Percentiles rank a stretch among this genome's conserved stretches.
Conservation (phyloP, 2,797 vertebrate genomes). For the Lithobates sylvaticus region DNA sequence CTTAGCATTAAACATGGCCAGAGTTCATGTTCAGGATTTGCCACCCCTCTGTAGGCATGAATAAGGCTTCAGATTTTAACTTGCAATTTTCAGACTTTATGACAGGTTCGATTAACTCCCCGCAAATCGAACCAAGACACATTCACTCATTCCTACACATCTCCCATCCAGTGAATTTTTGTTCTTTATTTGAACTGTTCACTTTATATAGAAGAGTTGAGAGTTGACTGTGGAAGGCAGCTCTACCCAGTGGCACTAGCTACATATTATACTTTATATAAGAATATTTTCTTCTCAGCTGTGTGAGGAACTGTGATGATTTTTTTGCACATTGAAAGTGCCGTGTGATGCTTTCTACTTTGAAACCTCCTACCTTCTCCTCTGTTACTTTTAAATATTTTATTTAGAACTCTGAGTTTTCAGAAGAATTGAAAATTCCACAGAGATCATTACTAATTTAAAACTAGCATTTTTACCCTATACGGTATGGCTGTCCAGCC, state of each 20-base stretch:
- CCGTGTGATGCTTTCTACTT: slow-evolving; percentile 79
- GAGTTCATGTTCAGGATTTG: too few species aligned
- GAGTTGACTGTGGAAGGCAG: background rate
- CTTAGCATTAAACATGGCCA: too few species aligned
- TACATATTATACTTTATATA: slow-evolving; percentile 73
- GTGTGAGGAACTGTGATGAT: slow-evolving; percentile 76
- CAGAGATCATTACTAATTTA: slow-evolving; percentile 98
- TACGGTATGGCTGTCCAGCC: slow-evolving; percentile 78
- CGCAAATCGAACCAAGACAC: too few species aligned
- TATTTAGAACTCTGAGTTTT: slow-evolving; percentile 91
- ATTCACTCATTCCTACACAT: too few species aligned
- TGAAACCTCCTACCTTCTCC: slow-evolving; percentile 80
- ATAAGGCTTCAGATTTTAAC: too few species aligned
- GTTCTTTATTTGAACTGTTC: too few species aligned
- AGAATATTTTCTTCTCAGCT: slow-evolving; percentile 71
- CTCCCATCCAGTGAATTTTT: too few species aligned
- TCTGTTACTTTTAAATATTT: slow-evolving; percentile 91
- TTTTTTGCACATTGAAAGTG: slow-evolving; percentile 79
- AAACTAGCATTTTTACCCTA: slow-evolving; percentile 79
- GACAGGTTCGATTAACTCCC: too few species aligned
- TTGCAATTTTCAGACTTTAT: too few species aligned
- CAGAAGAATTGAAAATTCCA: slow-evolving; percentile 96
- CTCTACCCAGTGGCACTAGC: slow-evolving; percentile 55
- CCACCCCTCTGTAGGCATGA: too few species aligned
- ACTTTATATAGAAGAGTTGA: too few species aligned